Percentiles rank a stretch among this genome's conserved stretches.
Evolutionary conservation across 2,888 invertebrate genomes (phyloP).

Genomic region (Volucella inanis): DNA sequence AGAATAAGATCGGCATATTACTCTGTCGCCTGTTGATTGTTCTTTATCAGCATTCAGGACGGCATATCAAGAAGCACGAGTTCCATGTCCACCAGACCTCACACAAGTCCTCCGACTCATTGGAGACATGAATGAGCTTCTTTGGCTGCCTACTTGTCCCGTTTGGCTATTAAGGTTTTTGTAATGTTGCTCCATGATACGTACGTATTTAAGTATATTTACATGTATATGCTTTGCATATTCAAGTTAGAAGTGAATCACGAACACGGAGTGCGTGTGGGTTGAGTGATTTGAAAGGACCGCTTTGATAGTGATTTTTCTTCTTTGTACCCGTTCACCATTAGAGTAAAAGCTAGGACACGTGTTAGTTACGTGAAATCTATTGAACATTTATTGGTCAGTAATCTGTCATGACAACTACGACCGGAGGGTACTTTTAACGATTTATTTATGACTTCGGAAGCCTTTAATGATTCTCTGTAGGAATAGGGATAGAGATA

Average conservation of each 20-base stretch:
- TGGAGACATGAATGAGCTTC: constrained; percentile 71
- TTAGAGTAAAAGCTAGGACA: constrained; percentile 25
- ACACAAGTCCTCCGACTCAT: constrained; percentile 71
- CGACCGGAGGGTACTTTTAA: constrained; percentile 38
- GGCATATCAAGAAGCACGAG: constrained; percentile 75
- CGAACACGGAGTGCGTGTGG: constrained; percentile 70
- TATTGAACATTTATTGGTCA: constrained; percentile 59
- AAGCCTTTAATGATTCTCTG: constrained; percentile 22
- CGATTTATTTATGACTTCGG: constrained; percentile 25
- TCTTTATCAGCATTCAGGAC: constrained; percentile 71
- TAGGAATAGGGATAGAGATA: background rate
- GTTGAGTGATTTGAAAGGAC: constrained; percentile 60
- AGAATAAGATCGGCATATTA: constrained; percentile 71
- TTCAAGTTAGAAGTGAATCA: constrained; percentile 71
- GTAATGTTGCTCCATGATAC: constrained; percentile 54
- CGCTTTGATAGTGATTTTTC: constrained; percentile 62
- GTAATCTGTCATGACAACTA: constrained; percentile 25
- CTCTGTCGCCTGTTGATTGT: constrained; percentile 65
- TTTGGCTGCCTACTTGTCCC: constrained; percentile 13
- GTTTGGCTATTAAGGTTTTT: constrained; percentile 72
- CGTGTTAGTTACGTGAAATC: constrained; percentile 43
- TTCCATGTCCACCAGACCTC: constrained; percentile 74
- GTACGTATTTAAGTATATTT: too few relatives aligned
- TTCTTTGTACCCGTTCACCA: constrained; percentile 7
- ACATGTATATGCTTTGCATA: constrained; percentile 60